phyloP scores from a whole-genome alignment of 1,140 invertebrate genomes.

The Ptiloglossa arizonensis region DNA sequence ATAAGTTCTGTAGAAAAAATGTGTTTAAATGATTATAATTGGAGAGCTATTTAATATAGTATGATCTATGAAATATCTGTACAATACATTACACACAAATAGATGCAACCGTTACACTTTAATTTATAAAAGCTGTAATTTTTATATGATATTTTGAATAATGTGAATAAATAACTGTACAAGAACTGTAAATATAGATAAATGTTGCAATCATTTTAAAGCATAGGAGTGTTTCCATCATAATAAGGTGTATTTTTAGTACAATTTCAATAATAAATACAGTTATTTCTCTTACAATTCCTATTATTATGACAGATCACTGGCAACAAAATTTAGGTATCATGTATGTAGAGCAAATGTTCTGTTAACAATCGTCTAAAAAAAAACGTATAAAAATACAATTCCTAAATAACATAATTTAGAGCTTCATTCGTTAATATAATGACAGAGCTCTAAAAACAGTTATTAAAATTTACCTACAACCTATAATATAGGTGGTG shows the following conservation, averaged over 20 bases:
- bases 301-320: constrained; percentile 62
- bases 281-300: constrained; percentile 63
- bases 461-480: constrained; percentile 67
- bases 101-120: background rate
- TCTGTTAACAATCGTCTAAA: constrained; percentile 63
- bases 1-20: background rate
- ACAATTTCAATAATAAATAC: constrained; percentile 67
- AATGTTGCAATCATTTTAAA: constrained; percentile 56
- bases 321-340: constrained; percentile 62
- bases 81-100: background rate
- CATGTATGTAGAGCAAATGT: constrained; percentile 49
- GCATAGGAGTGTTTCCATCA: constrained; percentile 58
- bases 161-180: constrained; percentile 61
- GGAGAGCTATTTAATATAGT: background rate
- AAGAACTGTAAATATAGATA: constrained; percentile 48
- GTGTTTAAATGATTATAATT: background rate
- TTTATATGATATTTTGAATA: constrained; percentile 5
- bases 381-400: constrained; percentile 69
- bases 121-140: background rate
- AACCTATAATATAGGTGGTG: constrained; percentile 51
- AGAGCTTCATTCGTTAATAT: constrained; percentile 58
- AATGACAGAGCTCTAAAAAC: constrained; percentile 65
- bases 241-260: constrained; percentile 58
- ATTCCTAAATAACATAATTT: constrained; percentile 64
- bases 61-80: constrained; percentile 5